Base-by-base conservation (phyloP, 2,797 vertebrate genomes). In the Delichon dasypus region DNA sequence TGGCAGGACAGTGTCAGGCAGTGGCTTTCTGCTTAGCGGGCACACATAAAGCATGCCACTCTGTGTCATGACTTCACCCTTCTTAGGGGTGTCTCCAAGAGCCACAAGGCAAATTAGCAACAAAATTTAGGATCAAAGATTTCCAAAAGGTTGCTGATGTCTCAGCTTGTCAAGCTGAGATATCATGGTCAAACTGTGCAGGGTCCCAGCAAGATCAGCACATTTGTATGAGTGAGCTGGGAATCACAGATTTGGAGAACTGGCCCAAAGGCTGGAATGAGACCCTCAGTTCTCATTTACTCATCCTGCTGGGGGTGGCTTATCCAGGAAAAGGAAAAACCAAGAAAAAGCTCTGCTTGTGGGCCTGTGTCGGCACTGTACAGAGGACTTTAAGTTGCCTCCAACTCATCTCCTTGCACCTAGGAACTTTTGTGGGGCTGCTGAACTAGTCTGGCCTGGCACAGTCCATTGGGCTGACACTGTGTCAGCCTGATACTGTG, bases 101-200 rank as follows among this genome's bases (percentile, higher is more conserved):
- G 62, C 62, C 68, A 81, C 45, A 66, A 72, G 76, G 85, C 73
- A 81, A 85, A 88, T 44, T 20, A 91, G 74, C 8, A 40, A 79
- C 92, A 90, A 93, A 93, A 89, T 38, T 53, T 14, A 47, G 30
- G 83, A 86, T 80, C 94, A 93, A 87, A 84, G 91, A 89, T 55
- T 89, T 92, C 58, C 85, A 84, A 51, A 68, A 68, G 23, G 61
- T 22, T 90, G 88, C 40, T 64, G 83, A 87, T 1, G 8, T 27
- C 48, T 72, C 11, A 79, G 68, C 27, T 75, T 0, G 1, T 65
- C 55, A 66, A 70, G 55, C 19, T 2, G 10, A 93, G 66, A 48
- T 70, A 67, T 57, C 80, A 70, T 0, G 4, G 79, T 55, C 60
- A 91, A 85, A 84, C 44, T 40, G 4, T 30, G 34, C 44, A 47